These are phyloP conservation scores for Bombus consobrinus DNA, from an alignment of 1,140 invertebrate genomes.

Conservation along the genomic window DNA sequence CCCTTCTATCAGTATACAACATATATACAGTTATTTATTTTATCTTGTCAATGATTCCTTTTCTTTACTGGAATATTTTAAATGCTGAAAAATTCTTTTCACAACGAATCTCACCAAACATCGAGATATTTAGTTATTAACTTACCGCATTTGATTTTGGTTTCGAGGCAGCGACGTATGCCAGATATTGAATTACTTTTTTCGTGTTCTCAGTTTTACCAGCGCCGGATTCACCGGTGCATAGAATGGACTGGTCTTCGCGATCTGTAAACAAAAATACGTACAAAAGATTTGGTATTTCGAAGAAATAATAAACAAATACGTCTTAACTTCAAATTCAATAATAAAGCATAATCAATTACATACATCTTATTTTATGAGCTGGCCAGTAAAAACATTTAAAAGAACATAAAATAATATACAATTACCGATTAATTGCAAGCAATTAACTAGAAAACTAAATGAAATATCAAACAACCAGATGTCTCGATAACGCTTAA, in stretches of 20 bases:
- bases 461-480: background rate
- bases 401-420: background rate
- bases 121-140: conserved; percentile 15
- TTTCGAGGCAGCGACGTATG: conserved; percentile 98
- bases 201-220: conserved; percentile 99
- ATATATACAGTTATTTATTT: background rate
- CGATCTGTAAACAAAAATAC: conserved; percentile 89
- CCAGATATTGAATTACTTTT: conserved; percentile 99
- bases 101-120: background rate
- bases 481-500: background rate
- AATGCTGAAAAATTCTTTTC: background rate
- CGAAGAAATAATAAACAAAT: background rate
- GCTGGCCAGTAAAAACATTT: background rate
- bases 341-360: background rate
- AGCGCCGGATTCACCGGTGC: conserved; percentile 99
- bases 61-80: background rate
- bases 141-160: conserved; percentile 96
- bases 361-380: background rate
- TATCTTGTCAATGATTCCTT: background rate
- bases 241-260: conserved; percentile 99
- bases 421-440: background rate
- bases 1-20: background rate
- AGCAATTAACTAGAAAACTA: background rate
- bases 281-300: background rate
- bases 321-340: background rate